Evolutionary conservation across 2,888 invertebrate species (phyloP).

Genomic region (Xylophagus ater): DNA sequence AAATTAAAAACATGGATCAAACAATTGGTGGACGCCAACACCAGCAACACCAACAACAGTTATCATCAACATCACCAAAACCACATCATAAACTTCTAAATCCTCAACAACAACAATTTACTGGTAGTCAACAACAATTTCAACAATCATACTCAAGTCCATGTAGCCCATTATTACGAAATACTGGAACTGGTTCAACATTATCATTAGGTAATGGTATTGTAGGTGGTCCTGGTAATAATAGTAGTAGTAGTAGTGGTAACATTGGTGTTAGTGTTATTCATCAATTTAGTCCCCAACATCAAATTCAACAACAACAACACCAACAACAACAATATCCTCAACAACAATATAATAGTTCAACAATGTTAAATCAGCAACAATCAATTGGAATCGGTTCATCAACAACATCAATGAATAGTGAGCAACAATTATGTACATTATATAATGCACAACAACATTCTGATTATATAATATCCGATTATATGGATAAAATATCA

Average conservation of each 20-base stretch:
- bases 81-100: constrained; percentile 18
- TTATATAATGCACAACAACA: constrained; percentile 42
- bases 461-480: constrained; percentile 70
- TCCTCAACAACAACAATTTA: constrained; percentile 9
- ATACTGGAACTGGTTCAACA: constrained; percentile 7
- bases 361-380: not conserved
- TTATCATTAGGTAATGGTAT: not conserved
- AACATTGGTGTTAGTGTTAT: not conserved
- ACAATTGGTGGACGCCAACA: constrained; percentile 1
- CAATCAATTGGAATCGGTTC: not conserved
- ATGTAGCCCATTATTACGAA: constrained; percentile 17
- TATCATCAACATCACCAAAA: constrained; percentile 18
- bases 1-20: constrained; percentile 5
- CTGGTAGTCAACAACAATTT: constrained; percentile 15
- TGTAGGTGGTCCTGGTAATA: no score
- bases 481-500: constrained; percentile 83
- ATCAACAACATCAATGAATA: constrained; percentile 26
- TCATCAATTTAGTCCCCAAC: constrained; percentile 1
- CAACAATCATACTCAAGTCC: constrained; percentile 21
- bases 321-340: not conserved
- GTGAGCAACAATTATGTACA: constrained; percentile 32
- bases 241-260: constrained; percentile 6
- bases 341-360: constrained; percentile 1
- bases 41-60: constrained; percentile 15
- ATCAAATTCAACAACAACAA: constrained; percentile 1